Evolutionary conservation across 1,140 invertebrate genomes (phyloP).

Genomic region (Lepidurus packardi): DNA sequence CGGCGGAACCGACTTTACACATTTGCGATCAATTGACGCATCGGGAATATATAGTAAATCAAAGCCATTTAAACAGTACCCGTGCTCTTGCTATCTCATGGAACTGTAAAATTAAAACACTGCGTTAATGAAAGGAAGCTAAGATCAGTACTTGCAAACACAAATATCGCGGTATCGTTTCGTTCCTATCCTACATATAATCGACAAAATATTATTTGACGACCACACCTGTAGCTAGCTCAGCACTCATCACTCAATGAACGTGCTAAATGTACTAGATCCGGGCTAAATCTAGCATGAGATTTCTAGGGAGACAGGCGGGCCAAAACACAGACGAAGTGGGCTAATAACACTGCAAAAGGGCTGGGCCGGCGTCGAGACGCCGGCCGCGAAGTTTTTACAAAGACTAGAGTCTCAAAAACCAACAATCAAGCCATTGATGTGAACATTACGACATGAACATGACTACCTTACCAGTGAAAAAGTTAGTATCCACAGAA

Average conservation of each 20-base stretch:
- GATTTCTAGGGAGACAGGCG: neutral
- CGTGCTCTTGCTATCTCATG: too few species aligned
- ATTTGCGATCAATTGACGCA: too few species aligned
- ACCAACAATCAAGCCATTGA: neutral
- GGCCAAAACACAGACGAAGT: neutral
- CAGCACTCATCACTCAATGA: slow-evolving; percentile 17
- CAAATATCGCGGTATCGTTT: slow-evolving; percentile 11
- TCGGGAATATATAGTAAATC: too few species aligned
- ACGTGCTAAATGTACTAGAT: slow-evolving; percentile 11
- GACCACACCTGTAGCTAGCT: slow-evolving; percentile 18
- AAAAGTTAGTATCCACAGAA: neutral
- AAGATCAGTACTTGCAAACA: neutral
- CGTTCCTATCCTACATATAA: neutral
- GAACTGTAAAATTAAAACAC: too few species aligned
- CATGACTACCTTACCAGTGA: neutral
- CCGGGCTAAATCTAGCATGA: neutral
- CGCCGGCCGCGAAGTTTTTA: neutral
- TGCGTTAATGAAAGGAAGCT: neutral
- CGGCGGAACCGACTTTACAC: too few species aligned
- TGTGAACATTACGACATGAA: neutral
- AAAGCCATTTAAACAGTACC: too few species aligned
- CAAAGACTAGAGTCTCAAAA: neutral
- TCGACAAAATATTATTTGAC: neutral
- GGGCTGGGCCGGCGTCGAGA: slow-evolving; percentile 10
- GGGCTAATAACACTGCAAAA: slow-evolving; percentile 7